Percentiles rank a stretch among this genome's conserved stretches.
These are phyloP conservation scores for Dicycla oo DNA, from an alignment of 2,888 invertebrate species.

Conservation along the genomic window DNA sequence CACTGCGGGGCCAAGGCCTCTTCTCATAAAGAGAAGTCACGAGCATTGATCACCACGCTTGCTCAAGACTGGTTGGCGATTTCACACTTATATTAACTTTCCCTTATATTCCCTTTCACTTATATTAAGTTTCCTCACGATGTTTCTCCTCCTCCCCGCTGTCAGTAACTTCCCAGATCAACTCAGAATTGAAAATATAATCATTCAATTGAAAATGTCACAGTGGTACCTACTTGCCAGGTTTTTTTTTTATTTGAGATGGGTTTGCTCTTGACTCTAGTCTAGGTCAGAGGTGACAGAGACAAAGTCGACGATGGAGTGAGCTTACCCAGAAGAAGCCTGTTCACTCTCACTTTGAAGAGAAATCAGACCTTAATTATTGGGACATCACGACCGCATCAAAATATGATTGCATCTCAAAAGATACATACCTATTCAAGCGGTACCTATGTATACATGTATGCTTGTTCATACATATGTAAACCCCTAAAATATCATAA, in stretches of 20 bases:
- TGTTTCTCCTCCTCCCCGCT: background rate
- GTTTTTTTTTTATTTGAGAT: too few relatives aligned
- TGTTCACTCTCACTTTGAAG: too few relatives aligned
- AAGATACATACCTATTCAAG: background rate
- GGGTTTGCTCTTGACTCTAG: too few relatives aligned
- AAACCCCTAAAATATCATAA: slow-evolving; percentile 9
- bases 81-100: background rate
- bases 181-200: background rate
- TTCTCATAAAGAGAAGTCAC: background rate
- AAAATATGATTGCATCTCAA: slow-evolving; percentile 3
- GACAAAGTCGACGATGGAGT: too few relatives aligned
- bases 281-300: too few relatives aligned
- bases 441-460: background rate
- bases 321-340: too few relatives aligned
- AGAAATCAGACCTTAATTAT: too few relatives aligned
- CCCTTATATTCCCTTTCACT: too few relatives aligned
- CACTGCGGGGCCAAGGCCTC: background rate
- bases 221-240: background rate
- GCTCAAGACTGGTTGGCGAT: background rate
- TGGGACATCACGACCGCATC: background rate
- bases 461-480: background rate
- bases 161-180: background rate
- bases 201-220: background rate
- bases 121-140: background rate
- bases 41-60: background rate